Evolutionary conservation across 2,797 vertebrate genomes (phyloP).

Genomic region (Phataginus tetradactyla): DNA sequence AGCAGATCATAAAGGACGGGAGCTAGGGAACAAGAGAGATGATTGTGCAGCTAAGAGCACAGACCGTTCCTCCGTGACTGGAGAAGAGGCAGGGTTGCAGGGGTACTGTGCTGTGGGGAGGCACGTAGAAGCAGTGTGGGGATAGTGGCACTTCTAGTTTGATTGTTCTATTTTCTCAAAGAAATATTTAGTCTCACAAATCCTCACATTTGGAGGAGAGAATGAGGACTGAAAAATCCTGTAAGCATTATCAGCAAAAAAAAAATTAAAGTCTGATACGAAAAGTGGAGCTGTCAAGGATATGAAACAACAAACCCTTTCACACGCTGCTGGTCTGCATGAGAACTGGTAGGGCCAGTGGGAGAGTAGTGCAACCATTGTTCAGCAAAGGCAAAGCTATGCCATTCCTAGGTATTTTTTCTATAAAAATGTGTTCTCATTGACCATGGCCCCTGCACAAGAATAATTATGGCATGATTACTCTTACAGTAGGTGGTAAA

Average conservation of each 20-base stretch:
- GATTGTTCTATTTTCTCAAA: background rate
- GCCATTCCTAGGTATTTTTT: background rate
- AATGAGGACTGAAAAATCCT: background rate
- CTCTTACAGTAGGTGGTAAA: background rate
- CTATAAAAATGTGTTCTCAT: background rate
- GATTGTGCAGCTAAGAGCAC: background rate
- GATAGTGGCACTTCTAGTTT: background rate
- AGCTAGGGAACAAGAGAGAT: background rate
- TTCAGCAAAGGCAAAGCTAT: conserved; percentile 7
- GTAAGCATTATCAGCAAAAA: background rate
- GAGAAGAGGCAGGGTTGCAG: background rate
- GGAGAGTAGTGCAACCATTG: background rate
- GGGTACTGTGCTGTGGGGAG: background rate
- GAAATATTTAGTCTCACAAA: background rate
- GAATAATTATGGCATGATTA: background rate
- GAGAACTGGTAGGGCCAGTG: background rate
- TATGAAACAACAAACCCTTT: background rate
- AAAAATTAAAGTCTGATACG: background rate
- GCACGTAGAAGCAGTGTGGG: background rate
- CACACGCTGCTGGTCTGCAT: background rate
- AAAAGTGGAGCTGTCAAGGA: background rate
- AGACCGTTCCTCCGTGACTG: background rate
- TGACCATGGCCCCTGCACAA: background rate
- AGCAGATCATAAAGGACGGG: background rate
- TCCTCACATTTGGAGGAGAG: background rate